Conservation (phyloP, 1,140 invertebrate genomes). For the Stenopsyche tienmushanensis region DNA sequence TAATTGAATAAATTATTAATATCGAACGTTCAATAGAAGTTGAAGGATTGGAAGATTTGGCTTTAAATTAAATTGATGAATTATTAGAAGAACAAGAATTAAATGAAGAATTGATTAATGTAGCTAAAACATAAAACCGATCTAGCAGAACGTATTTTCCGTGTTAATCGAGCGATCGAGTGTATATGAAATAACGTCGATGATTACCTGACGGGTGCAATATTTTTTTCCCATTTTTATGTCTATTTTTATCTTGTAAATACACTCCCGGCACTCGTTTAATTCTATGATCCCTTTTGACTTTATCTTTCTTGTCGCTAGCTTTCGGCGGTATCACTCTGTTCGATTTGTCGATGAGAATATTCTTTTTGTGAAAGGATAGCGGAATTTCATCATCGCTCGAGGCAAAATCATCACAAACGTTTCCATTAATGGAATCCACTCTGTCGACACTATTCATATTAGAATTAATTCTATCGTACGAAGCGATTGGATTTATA, state of each 20-base stretch:
- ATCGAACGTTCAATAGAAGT: too few relatives aligned
- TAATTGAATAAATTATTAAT: too few relatives aligned
- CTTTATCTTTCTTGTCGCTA: background rate
- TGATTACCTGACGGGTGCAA: constrained; percentile 34
- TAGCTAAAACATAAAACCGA: background rate
- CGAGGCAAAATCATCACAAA: background rate
- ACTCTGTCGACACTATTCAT: too few relatives aligned
- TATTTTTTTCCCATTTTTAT: constrained; percentile 35
- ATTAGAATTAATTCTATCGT: too few relatives aligned
- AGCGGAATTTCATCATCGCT: constrained; percentile 37
- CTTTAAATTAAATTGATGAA: background rate
- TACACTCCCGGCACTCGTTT: constrained; percentile 8
- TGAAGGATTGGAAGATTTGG: too few relatives aligned
- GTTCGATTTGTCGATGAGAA: constrained; percentile 12
- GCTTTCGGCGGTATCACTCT: background rate
- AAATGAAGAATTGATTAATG: too few relatives aligned
- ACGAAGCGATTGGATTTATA: too few relatives aligned
- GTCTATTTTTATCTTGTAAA: constrained; percentile 18
- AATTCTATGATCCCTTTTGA: constrained; percentile 8
- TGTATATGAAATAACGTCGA: constrained; percentile 3
- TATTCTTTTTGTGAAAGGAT: constrained; percentile 19
- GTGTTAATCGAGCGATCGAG: too few relatives aligned
- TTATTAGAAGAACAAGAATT: too few relatives aligned
- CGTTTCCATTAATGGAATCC: too few relatives aligned
- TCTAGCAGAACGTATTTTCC: too few relatives aligned